Evolutionary conservation across 2,888 invertebrate species (phyloP).

Genomic region (Drosophila putrida): DNA sequence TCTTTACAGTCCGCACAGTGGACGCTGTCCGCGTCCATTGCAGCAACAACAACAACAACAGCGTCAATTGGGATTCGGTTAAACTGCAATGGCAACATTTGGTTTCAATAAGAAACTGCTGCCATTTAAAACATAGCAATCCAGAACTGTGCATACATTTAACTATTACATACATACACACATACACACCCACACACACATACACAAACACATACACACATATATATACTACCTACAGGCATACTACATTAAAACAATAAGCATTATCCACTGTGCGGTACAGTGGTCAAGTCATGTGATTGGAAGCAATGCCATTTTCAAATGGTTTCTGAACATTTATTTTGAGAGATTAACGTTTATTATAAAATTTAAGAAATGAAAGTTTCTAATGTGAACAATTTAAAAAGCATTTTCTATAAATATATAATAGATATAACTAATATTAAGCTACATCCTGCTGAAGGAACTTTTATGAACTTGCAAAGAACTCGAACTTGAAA

Average conservation of each 20-base stretch:
- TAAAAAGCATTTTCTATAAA: not conserved
- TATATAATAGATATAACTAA: not conserved
- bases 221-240: slow-evolving; percentile 16
- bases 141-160: slow-evolving; percentile 69
- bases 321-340: not conserved
- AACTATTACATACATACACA: slow-evolving; percentile 36
- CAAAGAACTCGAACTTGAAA: not conserved
- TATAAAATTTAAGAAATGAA: not conserved
- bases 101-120: slow-evolving; percentile 16
- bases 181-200: slow-evolving; percentile 11
- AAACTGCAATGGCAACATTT: slow-evolving; percentile 30
- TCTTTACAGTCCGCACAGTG: slow-evolving; percentile 72
- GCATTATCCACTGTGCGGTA: slow-evolving; percentile 23
- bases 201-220: slow-evolving; percentile 10
- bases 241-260: slow-evolving; percentile 9
- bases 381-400: not conserved
- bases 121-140: slow-evolving; percentile 42
- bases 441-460: no score
- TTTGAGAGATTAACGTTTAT: not conserved
- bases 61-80: slow-evolving; percentile 70
- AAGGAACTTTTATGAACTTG: no score
- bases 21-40: slow-evolving; percentile 83
- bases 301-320: slow-evolving; percentile 18
- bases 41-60: slow-evolving; percentile 41
- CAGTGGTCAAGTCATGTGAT: slow-evolving; percentile 17